Evolutionary conservation across 2,113 vertebrate genomes (phyloP), one percentile per base, ranked within the genome.

Genomic region (Vicugna pacos): DNA sequence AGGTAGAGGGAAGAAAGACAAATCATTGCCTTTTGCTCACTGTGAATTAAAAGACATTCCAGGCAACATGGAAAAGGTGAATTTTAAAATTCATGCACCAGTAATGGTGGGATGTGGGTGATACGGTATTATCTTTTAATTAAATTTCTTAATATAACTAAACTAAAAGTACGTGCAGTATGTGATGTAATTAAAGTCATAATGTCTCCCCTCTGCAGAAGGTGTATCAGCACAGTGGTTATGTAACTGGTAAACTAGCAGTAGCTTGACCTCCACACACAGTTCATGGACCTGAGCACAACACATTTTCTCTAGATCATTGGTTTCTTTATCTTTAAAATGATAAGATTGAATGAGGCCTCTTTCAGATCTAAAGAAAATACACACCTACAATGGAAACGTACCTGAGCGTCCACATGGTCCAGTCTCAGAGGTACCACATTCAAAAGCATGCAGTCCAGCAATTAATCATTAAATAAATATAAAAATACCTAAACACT

Each of bases 131-230:
- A 69, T 42, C 35, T 28, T 22, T 79, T 96, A 90, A 96, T 95
- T 97, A 93, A 75, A 64, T 35, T 79, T 79, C 93, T 85, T 73
- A 89, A 79, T 93, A 60, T 86, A 94, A 94, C 54, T 88, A 20
- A 22, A 56, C 42, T 75, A 93, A 89, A 91, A 64, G 82, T 38
- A 64, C 85, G 64, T 70, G 20, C 35, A 93, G 30, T 42, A 75
- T 13, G 46, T 79, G 67, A 81, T 95, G 62, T 87, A 56, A 96
- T 90, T 84, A 85, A 54, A 90, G 88, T 56, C 60, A 46, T 67
- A 56, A 81, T 88, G 80, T n/a, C 38, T 56, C 72, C 30, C 26
- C 83, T 94, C 42, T 56, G 32, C 24, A 28, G 95, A 81, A 91
- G 58, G 72, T 38, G 12, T 14, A 67, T 42, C 93, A 85, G 32